Percentiles rank a stretch among this genome's conserved stretches.
These are phyloP conservation scores for Brienomyrus longianalis DNA, from an alignment of 2,113 vertebrate species.

Conservation along the genomic window DNA sequence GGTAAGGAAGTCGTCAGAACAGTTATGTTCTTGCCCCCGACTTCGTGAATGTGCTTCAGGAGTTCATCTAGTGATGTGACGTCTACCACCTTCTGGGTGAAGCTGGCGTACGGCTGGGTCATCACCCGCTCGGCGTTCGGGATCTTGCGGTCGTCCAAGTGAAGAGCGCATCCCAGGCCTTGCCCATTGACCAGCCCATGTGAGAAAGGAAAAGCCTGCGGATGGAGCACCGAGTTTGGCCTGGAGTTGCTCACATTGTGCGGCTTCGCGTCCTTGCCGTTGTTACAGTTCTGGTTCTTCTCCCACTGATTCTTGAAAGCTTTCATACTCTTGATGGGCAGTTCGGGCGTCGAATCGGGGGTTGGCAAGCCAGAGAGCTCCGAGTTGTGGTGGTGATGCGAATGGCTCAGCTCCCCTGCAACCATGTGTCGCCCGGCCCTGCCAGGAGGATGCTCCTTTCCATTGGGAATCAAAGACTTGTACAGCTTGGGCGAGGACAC, in stretches of 20 bases:
- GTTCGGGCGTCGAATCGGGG: conserved; percentile 79
- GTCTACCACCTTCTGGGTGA: conserved; percentile 72
- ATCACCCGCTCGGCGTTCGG: conserved; percentile 63
- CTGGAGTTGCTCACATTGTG: conserved; percentile 51
- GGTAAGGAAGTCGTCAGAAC: conserved; percentile 59
- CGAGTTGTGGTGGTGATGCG: conserved; percentile 62
- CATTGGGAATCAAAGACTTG: conserved; percentile 69
- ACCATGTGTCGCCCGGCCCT: conserved; percentile 53
- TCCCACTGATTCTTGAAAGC: conserved; percentile 77
- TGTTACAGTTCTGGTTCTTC: conserved; percentile 83
- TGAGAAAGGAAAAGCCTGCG: conserved; percentile 63
- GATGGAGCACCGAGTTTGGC: conserved; percentile 54
- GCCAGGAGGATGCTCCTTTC: conserved; percentile 59
- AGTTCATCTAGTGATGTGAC: conserved; percentile 81
- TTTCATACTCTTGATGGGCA: conserved; percentile 77
- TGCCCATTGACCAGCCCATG: conserved; percentile 58
- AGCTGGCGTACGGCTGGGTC: conserved; percentile 61
- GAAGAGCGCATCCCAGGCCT: conserved; percentile 44
- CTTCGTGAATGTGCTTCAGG: conserved; percentile 77
- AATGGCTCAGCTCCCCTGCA: conserved; percentile 35
- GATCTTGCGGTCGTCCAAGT: conserved; percentile 69
- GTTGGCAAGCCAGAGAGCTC: conserved; percentile 81
- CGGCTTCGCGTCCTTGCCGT: conserved; percentile 64
- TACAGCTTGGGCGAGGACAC: conserved; percentile 68
- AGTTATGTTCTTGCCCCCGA: conserved; percentile 53